Evolutionary conservation across 2,113 vertebrate genomes (phyloP).

Genomic region (Miniopterus natalensis): DNA sequence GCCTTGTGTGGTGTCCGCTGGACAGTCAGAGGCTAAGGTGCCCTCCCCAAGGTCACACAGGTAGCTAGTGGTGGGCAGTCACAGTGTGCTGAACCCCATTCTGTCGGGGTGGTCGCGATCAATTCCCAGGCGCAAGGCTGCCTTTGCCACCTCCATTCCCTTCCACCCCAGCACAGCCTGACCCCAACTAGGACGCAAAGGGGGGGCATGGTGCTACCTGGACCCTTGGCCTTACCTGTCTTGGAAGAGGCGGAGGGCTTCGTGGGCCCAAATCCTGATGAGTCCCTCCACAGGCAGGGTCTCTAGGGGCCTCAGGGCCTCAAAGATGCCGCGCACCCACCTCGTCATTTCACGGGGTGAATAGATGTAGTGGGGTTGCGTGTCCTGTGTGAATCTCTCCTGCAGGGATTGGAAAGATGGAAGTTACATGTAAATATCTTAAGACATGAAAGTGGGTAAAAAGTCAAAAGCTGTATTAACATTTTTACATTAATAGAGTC

Average conservation of each 20-base stretch:
- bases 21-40: neutral
- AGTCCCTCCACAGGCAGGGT: slow-evolving; percentile 98
- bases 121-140: rapidly evolving
- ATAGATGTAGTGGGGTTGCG: slow-evolving; percentile 99
- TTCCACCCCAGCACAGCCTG: neutral
- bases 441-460: rapidly evolving
- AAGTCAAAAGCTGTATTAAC: rapidly evolving
- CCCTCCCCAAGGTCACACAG: neutral
- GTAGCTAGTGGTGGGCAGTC: rapidly evolving
- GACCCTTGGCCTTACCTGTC: slow-evolving; percentile 90
- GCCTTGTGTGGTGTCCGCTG: rapidly evolving
- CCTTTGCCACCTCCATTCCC: rapidly evolving
- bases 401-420: slow-evolving; percentile 70
- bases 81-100: rapidly evolving
- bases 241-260: slow-evolving; percentile 98
- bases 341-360: slow-evolving; percentile 99
- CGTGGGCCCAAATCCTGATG: slow-evolving; percentile 99
- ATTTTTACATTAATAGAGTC: neutral
- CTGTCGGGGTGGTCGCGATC: neutral
- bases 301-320: slow-evolving; percentile 97
- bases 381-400: slow-evolving; percentile 99
- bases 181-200: rapidly evolving
- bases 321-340: slow-evolving; percentile 98
- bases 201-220: rapidly evolving
- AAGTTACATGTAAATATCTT: rapidly evolving